Evolutionary conservation across 2,797 vertebrate species (phyloP).

Genomic region (Streptopelia turtur): DNA sequence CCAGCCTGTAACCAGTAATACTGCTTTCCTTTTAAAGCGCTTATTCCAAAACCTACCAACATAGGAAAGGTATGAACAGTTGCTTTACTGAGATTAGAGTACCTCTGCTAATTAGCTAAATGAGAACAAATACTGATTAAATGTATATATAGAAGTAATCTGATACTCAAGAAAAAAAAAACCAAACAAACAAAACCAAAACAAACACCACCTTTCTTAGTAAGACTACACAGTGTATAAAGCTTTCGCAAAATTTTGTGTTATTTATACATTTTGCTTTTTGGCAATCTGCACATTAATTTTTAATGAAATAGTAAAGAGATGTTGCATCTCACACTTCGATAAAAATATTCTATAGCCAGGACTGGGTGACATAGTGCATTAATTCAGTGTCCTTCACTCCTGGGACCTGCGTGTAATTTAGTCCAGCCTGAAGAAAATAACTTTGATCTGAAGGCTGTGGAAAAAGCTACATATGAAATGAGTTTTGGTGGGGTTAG

Average conservation of each 20-base stretch:
- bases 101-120: slow-evolving; percentile 68
- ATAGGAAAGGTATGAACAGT: slow-evolving; percentile 14
- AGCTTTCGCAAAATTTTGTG: slow-evolving; percentile 57
- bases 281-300: slow-evolving; percentile 78
- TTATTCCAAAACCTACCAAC: slow-evolving; percentile 25
- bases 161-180: slow-evolving; percentile 37
- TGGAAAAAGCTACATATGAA: slow-evolving; percentile 81
- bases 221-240: slow-evolving; percentile 37
- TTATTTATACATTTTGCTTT: slow-evolving; percentile 73
- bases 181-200: no score
- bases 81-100: slow-evolving; percentile 43
- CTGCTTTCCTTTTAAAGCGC: slow-evolving; percentile 31
- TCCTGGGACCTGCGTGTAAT: slow-evolving; percentile 83
- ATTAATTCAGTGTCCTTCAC: slow-evolving; percentile 87
- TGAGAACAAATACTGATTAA: slow-evolving; percentile 57
- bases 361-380: slow-evolving; percentile 79
- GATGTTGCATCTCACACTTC: slow-evolving; percentile 74
- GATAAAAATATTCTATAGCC: slow-evolving; percentile 79
- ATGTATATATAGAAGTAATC: slow-evolving; percentile 64
- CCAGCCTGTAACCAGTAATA: slow-evolving; percentile 37
- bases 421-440: slow-evolving; percentile 83
- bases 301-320: slow-evolving; percentile 83
- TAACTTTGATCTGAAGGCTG: slow-evolving; percentile 83
- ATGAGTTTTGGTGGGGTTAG: slow-evolving; percentile 80
- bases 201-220: neutral